A percentile compares a stretch with the other conserved stretches of the same genome.
phyloP scores from a whole-genome alignment of 2,888 invertebrate genomes.

The Chelonus formosanus region DNA sequence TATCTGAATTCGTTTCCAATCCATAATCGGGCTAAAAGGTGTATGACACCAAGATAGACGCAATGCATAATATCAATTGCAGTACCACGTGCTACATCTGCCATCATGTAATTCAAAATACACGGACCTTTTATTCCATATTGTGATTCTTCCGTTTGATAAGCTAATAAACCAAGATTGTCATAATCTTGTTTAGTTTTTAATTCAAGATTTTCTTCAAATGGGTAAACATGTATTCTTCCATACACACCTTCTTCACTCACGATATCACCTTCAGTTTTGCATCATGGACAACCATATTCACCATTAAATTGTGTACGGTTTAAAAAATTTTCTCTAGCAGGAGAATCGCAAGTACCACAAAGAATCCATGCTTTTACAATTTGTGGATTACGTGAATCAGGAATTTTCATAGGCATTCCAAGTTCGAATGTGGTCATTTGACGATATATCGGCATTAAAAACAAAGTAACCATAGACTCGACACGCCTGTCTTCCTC shows the following conservation, averaged over 20 bases:
- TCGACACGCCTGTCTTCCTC: too few species aligned
- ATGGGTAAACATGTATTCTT: slow-evolving; percentile 26
- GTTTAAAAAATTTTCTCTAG: slow-evolving; percentile 3
- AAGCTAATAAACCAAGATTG: slow-evolving; percentile 14
- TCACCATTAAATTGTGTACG: slow-evolving; percentile 20
- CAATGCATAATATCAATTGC: too few species aligned
- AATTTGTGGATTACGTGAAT: not conserved
- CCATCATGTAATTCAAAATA: too few species aligned
- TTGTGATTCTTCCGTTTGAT: slow-evolving; percentile 17
- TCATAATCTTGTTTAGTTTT: slow-evolving; percentile 14
- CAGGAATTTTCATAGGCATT: too few species aligned
- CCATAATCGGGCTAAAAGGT: too few species aligned
- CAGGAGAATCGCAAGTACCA: not conserved
- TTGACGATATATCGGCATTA: too few species aligned
- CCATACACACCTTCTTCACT: slow-evolving; percentile 10
- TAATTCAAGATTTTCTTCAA: not conserved
- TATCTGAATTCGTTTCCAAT: not conserved
- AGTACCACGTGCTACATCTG: too few species aligned
- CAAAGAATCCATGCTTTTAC: slow-evolving; percentile 19
- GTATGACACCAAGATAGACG: too few species aligned
- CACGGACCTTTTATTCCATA: too few species aligned
- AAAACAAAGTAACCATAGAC: too few species aligned
- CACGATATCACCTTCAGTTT: slow-evolving; percentile 19
- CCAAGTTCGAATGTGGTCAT: too few species aligned
- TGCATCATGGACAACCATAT: slow-evolving; percentile 17